phyloP scores from a whole-genome alignment of 2,888 invertebrate genomes.

The Tenthredo scrophulariae region DNA sequence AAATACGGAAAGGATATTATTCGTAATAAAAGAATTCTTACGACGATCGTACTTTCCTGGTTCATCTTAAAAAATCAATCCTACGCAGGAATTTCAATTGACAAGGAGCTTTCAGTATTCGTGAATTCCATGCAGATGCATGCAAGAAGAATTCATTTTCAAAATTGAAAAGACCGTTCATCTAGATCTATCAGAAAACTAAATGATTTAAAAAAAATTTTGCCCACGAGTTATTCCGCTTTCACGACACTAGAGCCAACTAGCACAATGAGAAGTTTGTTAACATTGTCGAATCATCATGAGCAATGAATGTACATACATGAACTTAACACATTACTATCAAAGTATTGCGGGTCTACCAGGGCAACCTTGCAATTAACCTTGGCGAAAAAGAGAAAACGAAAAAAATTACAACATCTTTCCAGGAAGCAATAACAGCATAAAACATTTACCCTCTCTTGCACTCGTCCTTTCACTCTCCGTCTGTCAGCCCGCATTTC shows the following conservation, averaged over 20 bases:
- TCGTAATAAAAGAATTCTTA: neutral
- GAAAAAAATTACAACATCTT: neutral
- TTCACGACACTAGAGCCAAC: neutral
- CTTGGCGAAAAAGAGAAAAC: neutral
- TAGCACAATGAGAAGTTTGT: neutral
- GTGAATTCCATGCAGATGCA: neutral
- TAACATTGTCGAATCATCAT: neutral
- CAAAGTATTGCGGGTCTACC: neutral
- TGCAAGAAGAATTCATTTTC: neutral
- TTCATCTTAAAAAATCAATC: neutral
- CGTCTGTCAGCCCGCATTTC: slow-evolving; percentile 17
- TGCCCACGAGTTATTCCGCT: neutral
- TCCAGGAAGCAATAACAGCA: slow-evolving; percentile 28
- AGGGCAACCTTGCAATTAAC: neutral
- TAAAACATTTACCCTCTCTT: slow-evolving; percentile 25
- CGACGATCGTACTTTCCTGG: neutral
- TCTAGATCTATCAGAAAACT: neutral
- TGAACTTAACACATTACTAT: neutral
- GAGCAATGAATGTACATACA: neutral
- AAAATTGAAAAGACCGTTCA: neutral
- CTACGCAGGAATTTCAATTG: neutral
- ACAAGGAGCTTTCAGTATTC: neutral
- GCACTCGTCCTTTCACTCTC: slow-evolving; percentile 22
- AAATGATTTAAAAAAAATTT: neutral
- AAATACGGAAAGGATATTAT: neutral